phyloP scores from a whole-genome alignment of 2,113 vertebrate species.

The Vanacampus margaritifer region DNA sequence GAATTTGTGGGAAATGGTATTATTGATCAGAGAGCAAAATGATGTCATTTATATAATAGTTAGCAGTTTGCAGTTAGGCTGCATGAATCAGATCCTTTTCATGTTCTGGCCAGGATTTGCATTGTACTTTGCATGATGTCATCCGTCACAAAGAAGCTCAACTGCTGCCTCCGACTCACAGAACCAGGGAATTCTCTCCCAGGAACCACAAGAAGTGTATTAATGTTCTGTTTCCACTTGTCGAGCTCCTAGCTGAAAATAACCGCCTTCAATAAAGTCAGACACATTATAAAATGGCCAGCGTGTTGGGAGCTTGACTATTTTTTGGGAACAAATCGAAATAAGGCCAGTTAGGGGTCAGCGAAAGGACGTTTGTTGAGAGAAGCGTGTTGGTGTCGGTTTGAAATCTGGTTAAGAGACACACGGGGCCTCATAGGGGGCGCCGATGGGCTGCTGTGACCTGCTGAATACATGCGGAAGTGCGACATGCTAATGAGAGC shows the following conservation, averaged over 20 bases:
- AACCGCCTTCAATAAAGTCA: conserved; percentile 31
- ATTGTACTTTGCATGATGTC: conserved; percentile 38
- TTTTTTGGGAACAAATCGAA: conserved; percentile 24
- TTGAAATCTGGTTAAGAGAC: conserved; percentile 1
- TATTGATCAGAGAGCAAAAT: too few relatives aligned
- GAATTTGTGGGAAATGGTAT: neutral
- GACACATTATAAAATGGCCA: conserved; percentile 7
- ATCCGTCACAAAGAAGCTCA: neutral
- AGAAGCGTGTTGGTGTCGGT: neutral
- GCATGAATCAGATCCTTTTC: neutral
- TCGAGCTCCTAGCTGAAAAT: conserved; percentile 8
- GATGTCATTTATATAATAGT: too few relatives aligned
- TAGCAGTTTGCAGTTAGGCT: too few relatives aligned
- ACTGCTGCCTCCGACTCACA: neutral
- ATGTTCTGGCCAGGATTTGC: conserved; percentile 23
- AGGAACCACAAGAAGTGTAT: neutral
- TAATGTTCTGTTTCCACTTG: neutral
- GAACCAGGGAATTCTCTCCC: neutral
- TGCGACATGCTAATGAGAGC: conserved; percentile 40
- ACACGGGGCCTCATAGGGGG: neutral
- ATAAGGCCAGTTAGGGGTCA: conserved; percentile 8
- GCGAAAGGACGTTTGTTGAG: neutral
- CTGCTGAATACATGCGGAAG: conserved; percentile 30
- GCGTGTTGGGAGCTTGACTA: conserved; percentile 1
- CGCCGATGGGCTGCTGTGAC: neutral